Percentiles rank a stretch among this genome's conserved stretches.
Evolutionary conservation across 64 coral and sea anemone species (phyloP).

Genomic region (Stylophora pistillata): DNA sequence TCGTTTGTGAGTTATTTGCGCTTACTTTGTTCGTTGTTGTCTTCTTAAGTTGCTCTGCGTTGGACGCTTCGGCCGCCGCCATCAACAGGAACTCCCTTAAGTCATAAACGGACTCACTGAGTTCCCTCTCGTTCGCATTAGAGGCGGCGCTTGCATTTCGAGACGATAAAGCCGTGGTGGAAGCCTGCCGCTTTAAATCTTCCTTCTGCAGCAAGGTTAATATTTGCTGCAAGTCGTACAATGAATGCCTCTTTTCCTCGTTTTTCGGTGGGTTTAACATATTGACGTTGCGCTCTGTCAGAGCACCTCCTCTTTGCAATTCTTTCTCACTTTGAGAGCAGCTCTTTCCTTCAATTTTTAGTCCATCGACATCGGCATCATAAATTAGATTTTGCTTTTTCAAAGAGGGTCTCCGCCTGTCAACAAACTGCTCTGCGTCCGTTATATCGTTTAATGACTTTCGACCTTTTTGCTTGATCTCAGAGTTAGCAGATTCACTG

Average conservation of each 20-base stretch:
- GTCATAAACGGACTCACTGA: conserved; percentile 67
- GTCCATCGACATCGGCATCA: background rate
- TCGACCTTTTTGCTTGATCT: conserved; percentile 23
- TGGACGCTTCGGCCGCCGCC: conserved; percentile 18
- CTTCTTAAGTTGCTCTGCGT: background rate
- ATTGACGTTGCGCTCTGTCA: background rate
- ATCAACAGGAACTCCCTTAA: conserved; percentile 73
- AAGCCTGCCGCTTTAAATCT: conserved; percentile 6
- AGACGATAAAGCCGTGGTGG: background rate
- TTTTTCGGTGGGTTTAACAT: background rate
- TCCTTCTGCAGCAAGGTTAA: conserved; percentile 65
- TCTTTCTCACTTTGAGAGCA: conserved; percentile 23
- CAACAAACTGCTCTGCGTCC: background rate
- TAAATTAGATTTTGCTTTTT: conserved; percentile 29
- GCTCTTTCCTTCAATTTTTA: conserved; percentile 65
- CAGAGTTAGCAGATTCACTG: conserved; percentile 34
- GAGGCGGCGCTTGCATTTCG: background rate
- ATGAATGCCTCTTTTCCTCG: conserved; percentile 54
- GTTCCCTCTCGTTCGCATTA: background rate
- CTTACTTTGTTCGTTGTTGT: conserved; percentile 3
- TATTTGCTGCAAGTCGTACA: conserved; percentile 86
- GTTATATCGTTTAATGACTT: conserved; percentile 63
- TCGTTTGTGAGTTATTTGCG: background rate
- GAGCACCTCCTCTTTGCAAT: background rate
- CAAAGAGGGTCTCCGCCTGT: conserved; percentile 21